phyloP scores from a whole-genome alignment of 1,140 invertebrate genomes.

The Bacillus rossius region DNA sequence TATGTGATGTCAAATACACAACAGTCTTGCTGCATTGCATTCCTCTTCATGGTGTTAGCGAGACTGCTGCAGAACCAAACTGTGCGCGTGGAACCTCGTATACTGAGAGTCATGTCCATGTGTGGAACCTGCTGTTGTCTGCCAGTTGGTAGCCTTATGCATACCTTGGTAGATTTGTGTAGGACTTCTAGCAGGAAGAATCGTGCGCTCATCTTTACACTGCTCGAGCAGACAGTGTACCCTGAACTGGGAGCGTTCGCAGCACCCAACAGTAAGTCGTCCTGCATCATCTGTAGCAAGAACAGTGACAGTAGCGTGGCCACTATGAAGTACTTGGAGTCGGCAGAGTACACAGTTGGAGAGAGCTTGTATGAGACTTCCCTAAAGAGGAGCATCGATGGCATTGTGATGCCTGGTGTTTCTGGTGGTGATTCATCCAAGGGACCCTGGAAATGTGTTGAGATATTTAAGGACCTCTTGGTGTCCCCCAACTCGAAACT shows the following conservation, averaged over 20 bases:
- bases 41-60: conserved; percentile 49
- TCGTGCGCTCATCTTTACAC: conserved; percentile 35
- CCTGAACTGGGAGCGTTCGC: conserved; percentile 51
- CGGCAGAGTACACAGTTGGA: background rate
- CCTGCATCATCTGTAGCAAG: conserved; percentile 7
- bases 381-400: conserved; percentile 19
- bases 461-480: conserved; percentile 51
- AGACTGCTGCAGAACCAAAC: conserved; percentile 32
- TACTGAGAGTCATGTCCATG: conserved; percentile 33
- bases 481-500: conserved; percentile 49
- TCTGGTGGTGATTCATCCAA: background rate
- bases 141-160: conserved; percentile 43
- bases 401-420: conserved; percentile 8
- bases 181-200: conserved; percentile 32
- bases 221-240: conserved; percentile 54
- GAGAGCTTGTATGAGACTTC: conserved; percentile 8
- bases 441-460: conserved; percentile 31
- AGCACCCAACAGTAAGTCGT: background rate
- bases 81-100: background rate
- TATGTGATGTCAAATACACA: conserved; percentile 27
- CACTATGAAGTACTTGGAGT: background rate
- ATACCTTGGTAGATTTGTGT: conserved; percentile 38
- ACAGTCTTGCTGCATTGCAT: conserved; percentile 50
- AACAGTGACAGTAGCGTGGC: background rate
- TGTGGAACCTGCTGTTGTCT: conserved; percentile 61